Percentiles rank a stretch among this genome's conserved stretches.
phyloP scores from a whole-genome alignment of 2,113 vertebrate genomes.

The Numenius arquata region DNA sequence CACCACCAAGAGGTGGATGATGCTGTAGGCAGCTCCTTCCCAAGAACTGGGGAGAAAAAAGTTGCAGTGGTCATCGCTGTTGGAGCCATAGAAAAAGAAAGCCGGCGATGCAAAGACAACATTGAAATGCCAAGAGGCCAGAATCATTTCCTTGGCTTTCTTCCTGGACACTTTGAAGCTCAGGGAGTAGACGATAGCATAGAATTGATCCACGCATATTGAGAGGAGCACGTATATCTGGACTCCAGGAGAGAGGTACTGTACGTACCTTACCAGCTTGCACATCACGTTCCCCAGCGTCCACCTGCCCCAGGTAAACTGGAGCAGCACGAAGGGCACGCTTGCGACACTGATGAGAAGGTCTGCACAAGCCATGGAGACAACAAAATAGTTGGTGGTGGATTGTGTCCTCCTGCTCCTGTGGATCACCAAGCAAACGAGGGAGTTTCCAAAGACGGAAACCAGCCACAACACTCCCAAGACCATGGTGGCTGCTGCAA shows the following conservation, averaged over 20 bases:
- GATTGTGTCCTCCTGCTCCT: constrained; percentile 91
- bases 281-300: constrained; percentile 75
- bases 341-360: constrained; percentile 82
- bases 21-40: not conserved
- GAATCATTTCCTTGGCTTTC: constrained; percentile 94
- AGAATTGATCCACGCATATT: constrained; percentile 91
- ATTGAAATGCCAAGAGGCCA: constrained; percentile 84
- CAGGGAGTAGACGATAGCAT: constrained; percentile 91
- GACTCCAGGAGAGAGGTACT: constrained; percentile 86
- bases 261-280: constrained; percentile 82
- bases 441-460: constrained; percentile 86
- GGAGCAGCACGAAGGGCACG: constrained; percentile 82
- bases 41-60: not conserved
- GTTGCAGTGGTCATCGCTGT: not conserved
- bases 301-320: constrained; percentile 83
- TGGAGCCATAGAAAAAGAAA: not conserved
- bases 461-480: constrained; percentile 84
- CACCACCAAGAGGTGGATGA: not conserved
- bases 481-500: constrained; percentile 71
- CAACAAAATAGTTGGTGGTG: constrained; percentile 96
- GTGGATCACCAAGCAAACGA: constrained; percentile 91
- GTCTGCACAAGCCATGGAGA: constrained; percentile 91
- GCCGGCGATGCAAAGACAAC: constrained; percentile 74
- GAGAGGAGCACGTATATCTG: constrained; percentile 90
- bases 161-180: constrained; percentile 95